phyloP scores from a whole-genome alignment of 2,113 vertebrate genomes.

The Arenaria interpres region DNA sequence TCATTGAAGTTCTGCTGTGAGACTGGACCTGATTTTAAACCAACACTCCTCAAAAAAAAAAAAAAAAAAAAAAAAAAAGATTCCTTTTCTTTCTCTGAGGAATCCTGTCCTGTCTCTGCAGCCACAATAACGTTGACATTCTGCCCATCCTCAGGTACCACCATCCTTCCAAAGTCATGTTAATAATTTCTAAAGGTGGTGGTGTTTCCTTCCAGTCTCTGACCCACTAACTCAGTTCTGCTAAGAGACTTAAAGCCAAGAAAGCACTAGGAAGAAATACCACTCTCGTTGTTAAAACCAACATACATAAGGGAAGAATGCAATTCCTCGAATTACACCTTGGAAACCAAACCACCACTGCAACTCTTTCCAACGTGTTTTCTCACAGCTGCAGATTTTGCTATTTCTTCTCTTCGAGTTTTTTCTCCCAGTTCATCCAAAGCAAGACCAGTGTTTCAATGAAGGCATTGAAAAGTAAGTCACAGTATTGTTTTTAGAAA shows the following conservation, averaged over 20 bases:
- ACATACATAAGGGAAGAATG: background rate
- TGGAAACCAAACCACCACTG: background rate
- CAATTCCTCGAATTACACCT: background rate
- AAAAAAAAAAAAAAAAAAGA: background rate
- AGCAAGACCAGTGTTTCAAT: background rate
- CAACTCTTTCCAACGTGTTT: background rate
- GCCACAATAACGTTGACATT: background rate
- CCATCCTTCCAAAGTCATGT: background rate
- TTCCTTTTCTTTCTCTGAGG: background rate
- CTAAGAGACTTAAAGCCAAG: background rate
- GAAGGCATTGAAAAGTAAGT: background rate
- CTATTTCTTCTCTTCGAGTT: background rate
- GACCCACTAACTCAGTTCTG: background rate
- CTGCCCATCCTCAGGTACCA: background rate
- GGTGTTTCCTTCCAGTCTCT: background rate
- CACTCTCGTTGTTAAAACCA: background rate
- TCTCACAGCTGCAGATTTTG: background rate
- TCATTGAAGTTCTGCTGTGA: background rate
- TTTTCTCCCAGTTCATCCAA: background rate
- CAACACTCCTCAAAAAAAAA: background rate
- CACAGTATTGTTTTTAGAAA: background rate
- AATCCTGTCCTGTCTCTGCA: background rate
- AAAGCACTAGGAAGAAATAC: background rate
- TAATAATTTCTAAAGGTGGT: background rate
- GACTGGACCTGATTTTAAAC: background rate